Evolutionary conservation across 2,113 vertebrate genomes (phyloP).

Genomic region (Elaphurus davidianus): DNA sequence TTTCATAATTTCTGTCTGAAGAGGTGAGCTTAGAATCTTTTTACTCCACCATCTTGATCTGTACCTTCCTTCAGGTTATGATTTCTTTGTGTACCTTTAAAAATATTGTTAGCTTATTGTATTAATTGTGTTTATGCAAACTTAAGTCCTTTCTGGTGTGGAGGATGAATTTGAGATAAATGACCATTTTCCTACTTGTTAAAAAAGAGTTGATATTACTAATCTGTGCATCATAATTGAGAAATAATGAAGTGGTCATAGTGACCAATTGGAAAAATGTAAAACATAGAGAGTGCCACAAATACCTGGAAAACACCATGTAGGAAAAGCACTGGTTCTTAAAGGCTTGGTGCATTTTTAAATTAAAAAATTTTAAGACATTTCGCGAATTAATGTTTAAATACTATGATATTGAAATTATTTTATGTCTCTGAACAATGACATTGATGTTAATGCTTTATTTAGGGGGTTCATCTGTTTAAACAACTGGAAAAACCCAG

Average conservation of each 20-base stretch:
- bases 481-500: background rate
- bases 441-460: background rate
- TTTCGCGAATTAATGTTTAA: background rate
- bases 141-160: background rate
- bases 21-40: background rate
- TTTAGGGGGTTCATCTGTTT: background rate
- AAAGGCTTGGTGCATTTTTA: background rate
- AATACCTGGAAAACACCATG: background rate
- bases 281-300: background rate
- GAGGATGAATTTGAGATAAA: background rate
- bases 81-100: background rate
- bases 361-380: background rate
- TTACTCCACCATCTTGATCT: background rate
- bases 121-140: background rate
- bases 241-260: background rate
- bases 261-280: background rate
- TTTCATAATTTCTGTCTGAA: background rate
- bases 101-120: background rate
- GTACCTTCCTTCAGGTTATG: background rate
- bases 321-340: background rate
- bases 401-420: background rate
- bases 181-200: background rate
- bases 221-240: background rate
- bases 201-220: background rate
- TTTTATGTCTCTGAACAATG: background rate